Percentiles rank a stretch among this genome's conserved stretches.
Conservation (phyloP, 2,888 invertebrate species). For the Drosophila macrothrix region DNA sequence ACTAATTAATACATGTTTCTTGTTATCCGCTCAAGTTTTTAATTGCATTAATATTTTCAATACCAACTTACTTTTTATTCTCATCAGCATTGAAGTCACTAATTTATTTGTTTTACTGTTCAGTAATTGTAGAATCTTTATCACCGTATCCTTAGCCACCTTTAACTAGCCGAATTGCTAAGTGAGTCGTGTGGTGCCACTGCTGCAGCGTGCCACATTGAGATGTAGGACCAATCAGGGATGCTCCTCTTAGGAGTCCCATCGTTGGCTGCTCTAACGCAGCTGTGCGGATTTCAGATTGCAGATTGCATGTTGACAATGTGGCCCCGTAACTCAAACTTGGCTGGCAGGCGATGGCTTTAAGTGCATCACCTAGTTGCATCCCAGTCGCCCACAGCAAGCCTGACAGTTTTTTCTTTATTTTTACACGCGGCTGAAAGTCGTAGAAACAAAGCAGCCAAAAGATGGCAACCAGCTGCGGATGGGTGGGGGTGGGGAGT, state of each 20-base stretch:
- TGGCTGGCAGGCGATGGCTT: constrained; percentile 38
- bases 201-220: constrained; percentile 52
- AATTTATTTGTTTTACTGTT: background rate
- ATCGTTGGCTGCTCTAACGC: constrained; percentile 58
- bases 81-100: background rate
- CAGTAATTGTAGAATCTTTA: background rate
- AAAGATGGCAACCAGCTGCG: background rate
- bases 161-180: constrained; percentile 14
- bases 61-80: background rate
- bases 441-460: constrained; percentile 46
- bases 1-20: background rate
- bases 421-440: constrained; percentile 66
- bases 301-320: constrained; percentile 57
- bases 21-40: background rate
- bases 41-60: background rate
- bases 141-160: background rate
- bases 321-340: constrained; percentile 56
- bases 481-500: background rate
- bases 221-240: constrained; percentile 42
- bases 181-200: constrained; percentile 26
- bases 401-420: constrained; percentile 70
- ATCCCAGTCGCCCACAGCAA: constrained; percentile 25
- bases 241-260: constrained; percentile 40
- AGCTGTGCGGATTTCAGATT: constrained; percentile 52
- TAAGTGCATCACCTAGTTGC: constrained; percentile 39